Percentiles rank a stretch among this genome's conserved stretches.
Evolutionary conservation across 2,888 invertebrate species (phyloP).

Genomic region (Mamestra brassicae): DNA sequence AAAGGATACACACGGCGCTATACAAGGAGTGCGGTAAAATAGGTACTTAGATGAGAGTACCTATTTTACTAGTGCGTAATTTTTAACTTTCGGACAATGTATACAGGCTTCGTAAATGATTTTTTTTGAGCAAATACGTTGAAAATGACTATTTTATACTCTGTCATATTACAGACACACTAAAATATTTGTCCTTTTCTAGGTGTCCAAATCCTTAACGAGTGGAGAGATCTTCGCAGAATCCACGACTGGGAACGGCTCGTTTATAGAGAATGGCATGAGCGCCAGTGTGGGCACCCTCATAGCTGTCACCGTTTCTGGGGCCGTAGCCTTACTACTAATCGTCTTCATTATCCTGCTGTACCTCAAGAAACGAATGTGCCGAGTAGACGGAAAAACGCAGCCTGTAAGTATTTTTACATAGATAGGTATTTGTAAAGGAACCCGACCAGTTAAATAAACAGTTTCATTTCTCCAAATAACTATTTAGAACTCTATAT

Average conservation of each 20-base stretch:
- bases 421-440: neutral
- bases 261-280: constrained; percentile 71
- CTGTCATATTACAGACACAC: neutral
- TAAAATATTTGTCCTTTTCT: constrained; percentile 44
- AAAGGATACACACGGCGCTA: no score
- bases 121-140: no score
- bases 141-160: neutral
- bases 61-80: no score
- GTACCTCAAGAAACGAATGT: constrained; percentile 81
- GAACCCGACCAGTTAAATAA: no score
- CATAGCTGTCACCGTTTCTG: constrained; percentile 76
- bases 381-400: constrained; percentile 84
- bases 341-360: constrained; percentile 74
- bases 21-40: no score
- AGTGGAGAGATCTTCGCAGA: constrained; percentile 76
- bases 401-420: constrained; percentile 80
- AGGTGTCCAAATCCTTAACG: constrained; percentile 79
- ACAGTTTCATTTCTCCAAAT: neutral
- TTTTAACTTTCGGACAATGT: no score
- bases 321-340: constrained; percentile 78
- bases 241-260: constrained; percentile 73
- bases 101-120: no score
- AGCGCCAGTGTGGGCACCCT: constrained; percentile 73
- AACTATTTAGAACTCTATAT: neutral
- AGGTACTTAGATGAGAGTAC: no score